Percentiles rank a stretch among this genome's conserved stretches.
Evolutionary conservation across 2,113 vertebrate species (phyloP).

Genomic region (Argyrosomus japonicus): DNA sequence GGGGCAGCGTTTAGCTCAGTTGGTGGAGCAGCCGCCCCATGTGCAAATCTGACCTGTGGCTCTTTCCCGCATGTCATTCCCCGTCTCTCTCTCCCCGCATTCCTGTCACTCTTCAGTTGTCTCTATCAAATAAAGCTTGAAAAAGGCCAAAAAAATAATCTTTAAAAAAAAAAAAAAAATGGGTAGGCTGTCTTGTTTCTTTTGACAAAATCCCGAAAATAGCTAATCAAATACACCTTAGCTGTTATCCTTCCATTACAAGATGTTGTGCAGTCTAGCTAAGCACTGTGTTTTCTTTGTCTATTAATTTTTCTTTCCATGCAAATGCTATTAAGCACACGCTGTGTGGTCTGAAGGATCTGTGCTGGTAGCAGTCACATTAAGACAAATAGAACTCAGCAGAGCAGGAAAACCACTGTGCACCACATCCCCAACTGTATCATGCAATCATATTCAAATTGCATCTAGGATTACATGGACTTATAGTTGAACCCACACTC

Average conservation of each 20-base stretch:
- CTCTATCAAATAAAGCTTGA: too few relatives aligned
- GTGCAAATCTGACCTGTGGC: too few relatives aligned
- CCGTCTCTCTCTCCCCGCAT: too few relatives aligned
- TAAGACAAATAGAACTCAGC: constrained; percentile 46
- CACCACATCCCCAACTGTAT: constrained; percentile 22
- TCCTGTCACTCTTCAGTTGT: too few relatives aligned
- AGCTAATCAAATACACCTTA: constrained; percentile 11
- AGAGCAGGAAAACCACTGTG: constrained; percentile 13
- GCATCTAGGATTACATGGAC: constrained; percentile 24
- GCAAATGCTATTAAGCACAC: constrained; percentile 27
- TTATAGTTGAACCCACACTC: constrained; percentile 6
- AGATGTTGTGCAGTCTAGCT: neutral
- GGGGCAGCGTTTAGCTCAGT: too few relatives aligned
- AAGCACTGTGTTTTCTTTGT: constrained; percentile 20
- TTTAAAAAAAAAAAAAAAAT: too few relatives aligned
- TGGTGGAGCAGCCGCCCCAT: too few relatives aligned
- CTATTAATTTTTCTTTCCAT: constrained; percentile 19
- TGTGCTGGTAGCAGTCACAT: constrained; percentile 26
- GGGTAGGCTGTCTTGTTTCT: constrained; percentile 14
- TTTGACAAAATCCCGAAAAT: constrained; percentile 26
- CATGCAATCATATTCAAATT: constrained; percentile 40
- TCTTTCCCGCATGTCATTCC: too few relatives aligned
- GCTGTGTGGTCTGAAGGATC: constrained; percentile 18
- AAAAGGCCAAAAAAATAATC: too few relatives aligned
- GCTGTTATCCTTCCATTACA: neutral